Conservation (phyloP, 1,140 invertebrate genomes). For the Muscidifurax raptorellus region DNA sequence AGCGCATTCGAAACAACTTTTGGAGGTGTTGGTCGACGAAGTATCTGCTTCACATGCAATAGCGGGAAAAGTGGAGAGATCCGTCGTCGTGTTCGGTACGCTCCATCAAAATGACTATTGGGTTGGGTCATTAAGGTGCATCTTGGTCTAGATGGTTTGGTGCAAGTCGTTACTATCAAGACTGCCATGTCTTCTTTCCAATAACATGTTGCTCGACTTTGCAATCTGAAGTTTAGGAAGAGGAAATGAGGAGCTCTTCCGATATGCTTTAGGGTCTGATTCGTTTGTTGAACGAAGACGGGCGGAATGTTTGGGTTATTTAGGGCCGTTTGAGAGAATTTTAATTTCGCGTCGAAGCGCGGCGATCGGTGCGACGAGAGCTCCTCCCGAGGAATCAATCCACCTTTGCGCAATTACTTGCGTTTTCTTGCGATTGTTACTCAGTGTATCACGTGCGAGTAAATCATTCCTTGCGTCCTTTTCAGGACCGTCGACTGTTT, state of each 20-base stretch:
- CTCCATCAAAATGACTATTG: conserved; percentile 42
- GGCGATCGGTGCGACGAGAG: no score
- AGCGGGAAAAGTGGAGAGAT: conserved; percentile 35
- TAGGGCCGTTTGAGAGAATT: no score
- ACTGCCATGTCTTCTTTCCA: conserved; percentile 36
- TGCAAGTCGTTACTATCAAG: conserved; percentile 41
- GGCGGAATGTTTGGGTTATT: not conserved
- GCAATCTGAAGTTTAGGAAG: conserved; percentile 6
- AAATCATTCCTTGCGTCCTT: no score
- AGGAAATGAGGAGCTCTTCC: not conserved
- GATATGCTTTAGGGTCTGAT: not conserved
- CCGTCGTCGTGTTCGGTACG: conserved; percentile 1
- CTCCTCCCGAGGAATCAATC: no score
- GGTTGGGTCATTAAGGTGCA: conserved; percentile 22
- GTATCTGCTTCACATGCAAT: conserved; percentile 34
- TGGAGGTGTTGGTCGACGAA: conserved; percentile 42
- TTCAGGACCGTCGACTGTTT: no score
- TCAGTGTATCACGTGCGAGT: no score
- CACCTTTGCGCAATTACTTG: no score
- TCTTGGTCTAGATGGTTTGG: conserved; percentile 36
- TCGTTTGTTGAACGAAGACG: not conserved
- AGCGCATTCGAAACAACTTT: not conserved
- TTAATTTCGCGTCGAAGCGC: no score
- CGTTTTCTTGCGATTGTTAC: no score
- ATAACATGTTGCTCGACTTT: conserved; percentile 10